Evolutionary conservation across 2,113 vertebrate genomes (phyloP).

Genomic region (Okapia johnstoni): DNA sequence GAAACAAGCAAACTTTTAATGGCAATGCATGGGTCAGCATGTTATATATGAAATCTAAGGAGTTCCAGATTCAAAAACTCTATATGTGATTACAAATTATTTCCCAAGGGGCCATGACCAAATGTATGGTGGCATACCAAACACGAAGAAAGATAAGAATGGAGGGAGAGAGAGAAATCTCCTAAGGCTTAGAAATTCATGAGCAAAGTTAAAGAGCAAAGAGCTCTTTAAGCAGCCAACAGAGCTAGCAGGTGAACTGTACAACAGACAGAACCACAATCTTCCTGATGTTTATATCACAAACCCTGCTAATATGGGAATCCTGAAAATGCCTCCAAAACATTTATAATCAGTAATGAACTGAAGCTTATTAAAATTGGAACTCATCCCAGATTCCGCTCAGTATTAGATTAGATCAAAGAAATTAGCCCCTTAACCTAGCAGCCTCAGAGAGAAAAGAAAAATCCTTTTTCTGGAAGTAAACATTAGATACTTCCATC

Average conservation of each 20-base stretch:
- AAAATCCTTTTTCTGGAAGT: neutral
- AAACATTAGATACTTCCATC: neutral
- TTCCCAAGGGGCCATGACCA: neutral
- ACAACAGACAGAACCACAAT: neutral
- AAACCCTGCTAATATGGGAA: neutral
- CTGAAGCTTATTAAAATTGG: neutral
- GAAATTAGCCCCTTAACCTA: neutral
- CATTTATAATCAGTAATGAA: neutral
- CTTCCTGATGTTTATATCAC: neutral
- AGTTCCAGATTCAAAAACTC: neutral
- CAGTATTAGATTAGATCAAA: neutral
- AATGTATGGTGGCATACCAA: neutral
- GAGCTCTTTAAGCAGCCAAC: neutral
- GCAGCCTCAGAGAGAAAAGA: neutral
- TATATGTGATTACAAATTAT: neutral
- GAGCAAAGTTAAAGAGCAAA: neutral
- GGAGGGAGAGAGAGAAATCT: neutral
- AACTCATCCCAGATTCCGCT: neutral
- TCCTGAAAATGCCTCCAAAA: neutral
- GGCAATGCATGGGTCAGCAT: neutral
- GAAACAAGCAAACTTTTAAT: neutral
- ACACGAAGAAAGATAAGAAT: neutral
- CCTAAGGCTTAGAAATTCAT: neutral
- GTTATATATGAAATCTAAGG: neutral
- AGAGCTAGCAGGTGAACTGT: neutral